Base-by-base conservation (phyloP, 2,113 vertebrate species). In the Petrocephalus microphthalmus region DNA sequence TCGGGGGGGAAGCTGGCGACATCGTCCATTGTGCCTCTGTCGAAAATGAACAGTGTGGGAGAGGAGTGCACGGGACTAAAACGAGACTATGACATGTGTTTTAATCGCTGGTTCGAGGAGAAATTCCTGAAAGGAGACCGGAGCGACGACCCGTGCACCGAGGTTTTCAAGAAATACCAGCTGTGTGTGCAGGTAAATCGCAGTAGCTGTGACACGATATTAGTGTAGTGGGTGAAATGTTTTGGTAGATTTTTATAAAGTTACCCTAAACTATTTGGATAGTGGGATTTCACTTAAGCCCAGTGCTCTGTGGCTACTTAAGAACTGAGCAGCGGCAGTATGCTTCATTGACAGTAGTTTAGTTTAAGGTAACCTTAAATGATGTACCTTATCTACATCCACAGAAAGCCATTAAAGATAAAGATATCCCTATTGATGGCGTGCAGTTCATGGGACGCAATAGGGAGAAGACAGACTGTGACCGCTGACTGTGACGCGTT, bases 81-180 rank as follows among this genome's bases (percentile, higher is more conserved):
- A 94, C 96, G 97, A 86, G 97, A 98, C 60, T 99, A 99, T 91
- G 98, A 99, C 89, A 97, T 96, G 94, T 99, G 98, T 91, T 99
- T 99, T 93, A 99, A 99, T 93, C 98, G 98, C 91, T 99, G 98
- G 98, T 99, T 99, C 93, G 97, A 98, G 0, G 98, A 99, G 92
- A 97, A 98, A 92, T 99, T 99, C 94, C 96, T 99, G 88, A 99
- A 99, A 90, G 98, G 98, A 6, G 97, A 98, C 88, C 95, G 95
- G 45, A 94, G 94, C 81, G 97, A 95, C 0, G 98, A 99, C 89
- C 98, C 98, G 87, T 99, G 98, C 93, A 96, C 93, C 47, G 97
- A 98, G 91, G 96, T 95, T 92, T 99, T 99, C 95, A 95, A 94
- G 92, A 95, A 94, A 91, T 99, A 99, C 94, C 98, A 98, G 92